Percentiles rank a stretch among this genome's conserved stretches.
Conservation (phyloP, 2,797 vertebrate species). For the Arvicola amphibius region DNA sequence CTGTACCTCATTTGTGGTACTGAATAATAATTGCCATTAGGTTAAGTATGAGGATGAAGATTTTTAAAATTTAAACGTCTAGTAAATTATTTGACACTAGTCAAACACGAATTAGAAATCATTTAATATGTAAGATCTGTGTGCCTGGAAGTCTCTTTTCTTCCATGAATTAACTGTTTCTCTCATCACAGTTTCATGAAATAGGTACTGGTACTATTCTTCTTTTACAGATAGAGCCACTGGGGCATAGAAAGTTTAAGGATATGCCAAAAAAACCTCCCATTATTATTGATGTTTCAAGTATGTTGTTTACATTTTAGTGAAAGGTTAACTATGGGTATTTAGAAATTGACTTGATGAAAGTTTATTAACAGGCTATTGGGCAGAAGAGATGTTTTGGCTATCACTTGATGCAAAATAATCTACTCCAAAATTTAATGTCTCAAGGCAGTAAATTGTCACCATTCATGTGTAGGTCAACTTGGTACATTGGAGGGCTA, state of each 20-base stretch:
- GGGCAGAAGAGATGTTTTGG: neutral
- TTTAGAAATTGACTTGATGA: neutral
- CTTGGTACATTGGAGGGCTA: neutral
- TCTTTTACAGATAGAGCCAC: neutral
- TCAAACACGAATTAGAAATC: neutral
- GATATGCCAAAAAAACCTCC: neutral
- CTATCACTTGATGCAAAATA: neutral
- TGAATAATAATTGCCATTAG: neutral
- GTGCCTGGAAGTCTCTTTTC: neutral
- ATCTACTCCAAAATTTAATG: neutral
- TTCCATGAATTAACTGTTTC: neutral
- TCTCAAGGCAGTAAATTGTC: neutral
- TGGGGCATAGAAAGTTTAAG: neutral
- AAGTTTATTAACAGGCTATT: neutral
- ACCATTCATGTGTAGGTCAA: neutral
- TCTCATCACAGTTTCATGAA: neutral
- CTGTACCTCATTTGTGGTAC: neutral
- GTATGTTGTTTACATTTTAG: neutral
- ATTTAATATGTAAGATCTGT: neutral
- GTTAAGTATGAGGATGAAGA: conserved; percentile 43
- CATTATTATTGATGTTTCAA: conserved; percentile 6
- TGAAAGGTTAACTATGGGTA: neutral
- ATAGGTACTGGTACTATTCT: neutral
- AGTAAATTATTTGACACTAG: neutral
- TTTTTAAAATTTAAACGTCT: conserved; percentile 53